Evolutionary conservation across 2,113 vertebrate genomes (phyloP), one percentile per base, ranked within the genome.

Genomic region (Rattus rattus): DNA sequence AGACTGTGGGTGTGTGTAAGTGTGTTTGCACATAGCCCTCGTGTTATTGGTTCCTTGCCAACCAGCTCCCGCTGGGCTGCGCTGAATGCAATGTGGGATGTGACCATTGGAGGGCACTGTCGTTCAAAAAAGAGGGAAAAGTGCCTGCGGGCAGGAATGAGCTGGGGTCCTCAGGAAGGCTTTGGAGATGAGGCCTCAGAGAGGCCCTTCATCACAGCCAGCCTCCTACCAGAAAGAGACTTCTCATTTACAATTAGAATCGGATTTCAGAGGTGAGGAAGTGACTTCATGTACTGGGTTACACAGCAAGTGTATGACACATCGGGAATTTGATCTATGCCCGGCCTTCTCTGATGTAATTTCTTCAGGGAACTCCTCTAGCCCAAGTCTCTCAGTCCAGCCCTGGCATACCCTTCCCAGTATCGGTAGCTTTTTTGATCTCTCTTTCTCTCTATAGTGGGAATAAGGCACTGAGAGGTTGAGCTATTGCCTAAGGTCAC

Each of bases 91-190:
- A 83, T 70, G 39, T 24, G 52, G 19, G 22, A 43, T 49, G 30
- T 0, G 1, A 28, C 88, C 97, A 97, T 86, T 39, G 96, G 97
- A 69, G 88, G 97, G 92, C 54, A 24, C 22, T 94, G 86, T 13
- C 52, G 43, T 33, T 72, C 89, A 47, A 92, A 65, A 75, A 91
- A 92, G 91, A 14, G 10, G 65, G 61, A 49, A 92, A 84, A 24
- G 52, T n/a, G 33, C 9, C 52, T 2, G 2, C 9, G 36, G 52
- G 77, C 16, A 7, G 47, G 30, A 22, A n/a, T 19, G 9, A 80
- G 77, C 52, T 22, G 33, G 30, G 52, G 28, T 56, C 52, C 52
- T 54, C 49, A 79, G 28, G 49, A 79, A 54, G 28, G 47, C 16
- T 52, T 54, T 80, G 49, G 77, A 54, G 49, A 19, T 20, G 49